Base-by-base conservation (phyloP, 2,888 invertebrate genomes). In the Tineola bisselliella region DNA sequence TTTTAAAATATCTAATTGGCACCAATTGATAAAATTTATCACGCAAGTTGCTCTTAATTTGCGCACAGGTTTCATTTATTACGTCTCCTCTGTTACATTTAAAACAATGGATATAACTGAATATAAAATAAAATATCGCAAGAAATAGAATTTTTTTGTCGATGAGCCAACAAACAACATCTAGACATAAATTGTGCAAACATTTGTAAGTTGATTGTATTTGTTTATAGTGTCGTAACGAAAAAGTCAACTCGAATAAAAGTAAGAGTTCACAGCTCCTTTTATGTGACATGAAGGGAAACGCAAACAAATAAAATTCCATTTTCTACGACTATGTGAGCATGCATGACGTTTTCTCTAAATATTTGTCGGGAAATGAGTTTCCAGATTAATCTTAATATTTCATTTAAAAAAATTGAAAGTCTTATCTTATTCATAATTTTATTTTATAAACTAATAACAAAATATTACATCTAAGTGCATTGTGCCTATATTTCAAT, bases 161-260 rank as follows among this genome's bases (percentile, higher is more conserved):
- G 10, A 10, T 38, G 25, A 13, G 48, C 6, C 48, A 48, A 48
- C 48, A 48, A 48, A 48, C 48, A 48, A 48, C 48, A 48, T 15
- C 48, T 48, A 48, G 54, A 25, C 25, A 74, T 73, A 69, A 69
- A 65, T 68, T 67, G 70, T 71, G 69, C 74, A 76, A 81, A 82
- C 81, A 79, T 86, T 82, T 79, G 75, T 66, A 68, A 69, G 67
- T 67, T 74, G 77, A 79, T 76, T 76, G 76, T 76, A 71, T 76
- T 75, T 81, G 78, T 84, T 83, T 81, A 81, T 79, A 70, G 79
- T 76, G 75, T 75, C 79, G 79, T 81, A 75, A 81, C 79, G 76
- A 78, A 79, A 80, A 64, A 79, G 74, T 70, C 72, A 66, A 70
- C 67, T 69, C 59, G 74, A 75, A 78, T 76, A 81, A 81, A 79